Base-by-base conservation (phyloP, 2,888 invertebrate genomes). In the Druceiella hillmani region DNA sequence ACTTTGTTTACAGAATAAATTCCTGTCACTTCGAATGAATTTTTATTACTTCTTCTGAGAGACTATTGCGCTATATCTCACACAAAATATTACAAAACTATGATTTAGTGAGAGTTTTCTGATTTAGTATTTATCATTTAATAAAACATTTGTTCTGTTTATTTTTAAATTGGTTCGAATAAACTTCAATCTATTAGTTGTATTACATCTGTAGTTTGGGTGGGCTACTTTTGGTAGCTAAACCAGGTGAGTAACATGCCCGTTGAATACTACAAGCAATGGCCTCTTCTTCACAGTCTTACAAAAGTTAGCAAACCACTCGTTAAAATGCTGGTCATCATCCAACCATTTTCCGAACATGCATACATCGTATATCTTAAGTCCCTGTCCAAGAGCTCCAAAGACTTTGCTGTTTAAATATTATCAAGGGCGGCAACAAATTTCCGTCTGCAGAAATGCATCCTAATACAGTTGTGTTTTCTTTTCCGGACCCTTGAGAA, bases 191-290 rank as follows among this genome's bases (percentile, higher is more conserved):
- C n/a, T n/a, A n/a, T n/a, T n/a, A n/a, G n/a, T n/a, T n/a, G n/a
- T n/a, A n/a, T n/a, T n/a, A n/a, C n/a, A n/a, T n/a, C n/a, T n/a
- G n/a, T n/a, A n/a, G n/a, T n/a, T n/a, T n/a, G n/a, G n/a, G n/a
- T n/a, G n/a, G n/a, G n/a, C n/a, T n/a, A n/a, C n/a, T n/a, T n/a
- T n/a, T n/a, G n/a, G n/a, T n/a, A n/a, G n/a, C n/a, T n/a, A n/a
- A n/a, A n/a, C 38, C 27, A 38, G 28, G 17, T 38, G 38, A 17
- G 38, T 33, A 17, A 33, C 33, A 33, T 38, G 38, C 22, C 38
- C 38, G 15, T 38, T 33, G 10, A 33, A 38, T 24, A 38, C 33
- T 13, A 33, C 20, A 16, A 38, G 33, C 12, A 38, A 33, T n/a
- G 38, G 38, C 22, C 38, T 38, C 33, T 38, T 33, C 12, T 15